These are phyloP conservation scores for Zhengitettix transpicula DNA, from an alignment of 2,888 invertebrate genomes.

Conservation along the genomic window DNA sequence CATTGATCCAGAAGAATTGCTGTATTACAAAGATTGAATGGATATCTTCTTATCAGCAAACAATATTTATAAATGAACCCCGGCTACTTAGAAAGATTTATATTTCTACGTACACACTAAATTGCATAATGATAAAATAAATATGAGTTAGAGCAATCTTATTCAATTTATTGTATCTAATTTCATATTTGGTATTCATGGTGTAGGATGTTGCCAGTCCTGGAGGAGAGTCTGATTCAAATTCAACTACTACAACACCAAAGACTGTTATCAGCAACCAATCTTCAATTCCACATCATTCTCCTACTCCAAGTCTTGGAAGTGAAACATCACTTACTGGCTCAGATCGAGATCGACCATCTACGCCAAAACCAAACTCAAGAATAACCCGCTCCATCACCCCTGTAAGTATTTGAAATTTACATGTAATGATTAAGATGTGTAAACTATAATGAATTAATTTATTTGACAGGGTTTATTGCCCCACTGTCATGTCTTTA, in stretches of 20 bases:
- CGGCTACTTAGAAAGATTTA: no score
- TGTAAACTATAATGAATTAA: no score
- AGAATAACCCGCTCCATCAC: slow-evolving; percentile 31
- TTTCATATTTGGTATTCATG: not conserved
- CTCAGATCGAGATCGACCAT: slow-evolving; percentile 29
- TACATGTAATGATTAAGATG: no score
- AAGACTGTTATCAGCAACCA: slow-evolving; percentile 50
- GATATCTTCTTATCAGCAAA: no score
- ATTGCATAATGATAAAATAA: no score
- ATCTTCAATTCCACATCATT: slow-evolving; percentile 15
- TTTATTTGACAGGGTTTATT: no score
- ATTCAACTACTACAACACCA: slow-evolving; percentile 50
- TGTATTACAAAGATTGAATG: no score
- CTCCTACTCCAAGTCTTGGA: slow-evolving; percentile 16
- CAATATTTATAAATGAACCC: no score
- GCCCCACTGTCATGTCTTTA: no score
- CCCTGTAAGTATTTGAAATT: slow-evolving; percentile 26
- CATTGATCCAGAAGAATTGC: no score
- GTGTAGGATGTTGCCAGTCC: slow-evolving; percentile 42
- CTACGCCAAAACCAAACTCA: slow-evolving; percentile 22
- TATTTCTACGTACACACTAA: no score
- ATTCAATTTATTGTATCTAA: not conserved
- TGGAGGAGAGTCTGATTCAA: slow-evolving; percentile 62
- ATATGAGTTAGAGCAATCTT: no score
- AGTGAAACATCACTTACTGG: slow-evolving; percentile 15